Percentiles rank a stretch among this genome's conserved stretches.
Evolutionary conservation across 2,113 vertebrate species (phyloP).

Genomic region (Rhagologus leucostigma): DNA sequence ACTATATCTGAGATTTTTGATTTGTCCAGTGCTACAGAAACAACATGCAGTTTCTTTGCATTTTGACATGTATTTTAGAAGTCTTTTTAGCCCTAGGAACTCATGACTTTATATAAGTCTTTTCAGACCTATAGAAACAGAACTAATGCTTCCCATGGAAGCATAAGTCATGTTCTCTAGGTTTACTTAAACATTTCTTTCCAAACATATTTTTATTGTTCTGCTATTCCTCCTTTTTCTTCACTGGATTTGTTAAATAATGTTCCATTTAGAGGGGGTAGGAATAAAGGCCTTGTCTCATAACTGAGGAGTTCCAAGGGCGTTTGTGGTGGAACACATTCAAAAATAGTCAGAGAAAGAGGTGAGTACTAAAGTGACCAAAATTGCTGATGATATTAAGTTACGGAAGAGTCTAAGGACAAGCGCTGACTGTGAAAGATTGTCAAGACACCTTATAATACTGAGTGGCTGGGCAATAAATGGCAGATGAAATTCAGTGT

Average conservation of each 20-base stretch:
- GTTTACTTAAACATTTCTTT: background rate
- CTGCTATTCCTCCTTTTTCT: background rate
- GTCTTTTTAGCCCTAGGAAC: background rate
- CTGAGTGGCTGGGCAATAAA: background rate
- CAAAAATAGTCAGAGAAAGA: background rate
- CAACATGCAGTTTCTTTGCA: background rate
- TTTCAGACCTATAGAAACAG: background rate
- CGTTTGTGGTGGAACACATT: background rate
- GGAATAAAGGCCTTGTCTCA: background rate
- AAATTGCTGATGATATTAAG: background rate
- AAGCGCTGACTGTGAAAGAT: background rate
- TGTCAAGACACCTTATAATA: background rate
- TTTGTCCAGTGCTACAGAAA: background rate
- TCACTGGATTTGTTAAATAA: background rate
- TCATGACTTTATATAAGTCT: background rate
- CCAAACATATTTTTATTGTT: background rate
- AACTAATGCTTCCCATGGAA: background rate
- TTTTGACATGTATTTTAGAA: background rate
- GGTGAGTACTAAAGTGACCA: background rate
- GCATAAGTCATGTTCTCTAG: background rate
- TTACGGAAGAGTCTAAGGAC: background rate
- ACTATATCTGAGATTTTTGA: background rate
- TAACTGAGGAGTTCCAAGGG: background rate
- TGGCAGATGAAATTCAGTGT: background rate
- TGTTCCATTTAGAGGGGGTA: background rate